Base-by-base conservation (phyloP, 2,888 invertebrate species). In the Amphipyra tragopoginis region DNA sequence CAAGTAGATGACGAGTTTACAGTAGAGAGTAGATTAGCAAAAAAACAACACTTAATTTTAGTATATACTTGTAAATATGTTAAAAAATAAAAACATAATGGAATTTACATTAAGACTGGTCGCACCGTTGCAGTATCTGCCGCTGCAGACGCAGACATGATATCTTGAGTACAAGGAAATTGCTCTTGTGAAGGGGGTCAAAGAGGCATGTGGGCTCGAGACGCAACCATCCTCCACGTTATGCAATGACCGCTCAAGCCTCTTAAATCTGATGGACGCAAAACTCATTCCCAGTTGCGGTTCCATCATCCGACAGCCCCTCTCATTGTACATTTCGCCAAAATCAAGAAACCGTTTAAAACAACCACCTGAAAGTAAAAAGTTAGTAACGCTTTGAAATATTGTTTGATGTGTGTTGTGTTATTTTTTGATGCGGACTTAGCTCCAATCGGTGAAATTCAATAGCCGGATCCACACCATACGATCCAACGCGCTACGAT, bases 111-210 rank as follows among this genome's bases (percentile, higher is more conserved):
- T 8, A 6, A 64, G 33, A 10, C 8, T 48, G 5, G 26, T 14
- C 7, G 76, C 70, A 13, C 34, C 14, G 66, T 92, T 92, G 63
- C 92, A 92, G 33, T 80, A 88, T 2, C 10, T 70, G 3, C 68
- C 69, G 0, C 58, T 54, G 50, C 91, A 91, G 0, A 91, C 84
- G 59, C 91, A 91, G 0, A 87, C 90, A 58, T 90, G 84, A 50
- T 87, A 90, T 7, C 84, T 79, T 1, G 81, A 83, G 53, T 72
- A 92, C 8, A 92, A 66, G 0, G 90, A 90, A 40, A 90, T 67
- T 6, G 79, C 68, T 51, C 78, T 79, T 57, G 82, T 85, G 55
- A 90, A 90, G 0, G 89, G 90, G 0, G 88, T 87, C 2, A 91
- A 70, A 0, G 86, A 75, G 0, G 91, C 89, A 9, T 75, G 62